Evolutionary conservation across 2,113 vertebrate genomes (phyloP).

Genomic region (Podarcis muralis): DNA sequence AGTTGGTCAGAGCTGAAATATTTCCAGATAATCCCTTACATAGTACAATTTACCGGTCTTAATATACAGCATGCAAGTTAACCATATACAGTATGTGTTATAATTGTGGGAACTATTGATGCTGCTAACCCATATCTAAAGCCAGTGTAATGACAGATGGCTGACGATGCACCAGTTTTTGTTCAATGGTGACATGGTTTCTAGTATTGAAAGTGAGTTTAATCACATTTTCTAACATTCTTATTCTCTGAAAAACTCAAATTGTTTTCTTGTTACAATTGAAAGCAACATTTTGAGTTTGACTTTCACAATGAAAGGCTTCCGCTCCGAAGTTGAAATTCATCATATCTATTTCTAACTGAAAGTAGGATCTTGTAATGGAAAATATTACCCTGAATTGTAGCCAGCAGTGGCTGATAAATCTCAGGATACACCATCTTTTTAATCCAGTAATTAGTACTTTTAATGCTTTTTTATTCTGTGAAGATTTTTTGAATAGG

Average conservation of each 20-base stretch:
- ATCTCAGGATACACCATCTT: background rate
- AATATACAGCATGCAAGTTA: background rate
- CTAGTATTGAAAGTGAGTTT: background rate
- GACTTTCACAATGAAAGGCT: background rate
- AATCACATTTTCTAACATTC: too few species aligned
- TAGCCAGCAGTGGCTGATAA: background rate
- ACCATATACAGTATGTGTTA: background rate
- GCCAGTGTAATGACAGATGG: background rate
- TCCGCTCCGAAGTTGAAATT: background rate
- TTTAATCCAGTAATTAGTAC: background rate
- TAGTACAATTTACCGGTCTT: background rate
- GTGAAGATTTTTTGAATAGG: background rate
- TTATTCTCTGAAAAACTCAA: background rate
- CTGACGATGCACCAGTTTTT: background rate
- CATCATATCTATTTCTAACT: background rate
- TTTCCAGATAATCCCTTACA: background rate
- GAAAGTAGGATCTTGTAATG: background rate
- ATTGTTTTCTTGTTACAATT: background rate
- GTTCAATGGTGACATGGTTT: background rate
- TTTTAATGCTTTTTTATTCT: background rate
- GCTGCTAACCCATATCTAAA: background rate
- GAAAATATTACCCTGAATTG: too few species aligned
- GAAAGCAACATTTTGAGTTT: background rate
- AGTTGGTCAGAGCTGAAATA: background rate
- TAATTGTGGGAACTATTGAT: background rate